phyloP scores from a whole-genome alignment of 2,797 vertebrate species.

The Syndactyla subalaris region DNA sequence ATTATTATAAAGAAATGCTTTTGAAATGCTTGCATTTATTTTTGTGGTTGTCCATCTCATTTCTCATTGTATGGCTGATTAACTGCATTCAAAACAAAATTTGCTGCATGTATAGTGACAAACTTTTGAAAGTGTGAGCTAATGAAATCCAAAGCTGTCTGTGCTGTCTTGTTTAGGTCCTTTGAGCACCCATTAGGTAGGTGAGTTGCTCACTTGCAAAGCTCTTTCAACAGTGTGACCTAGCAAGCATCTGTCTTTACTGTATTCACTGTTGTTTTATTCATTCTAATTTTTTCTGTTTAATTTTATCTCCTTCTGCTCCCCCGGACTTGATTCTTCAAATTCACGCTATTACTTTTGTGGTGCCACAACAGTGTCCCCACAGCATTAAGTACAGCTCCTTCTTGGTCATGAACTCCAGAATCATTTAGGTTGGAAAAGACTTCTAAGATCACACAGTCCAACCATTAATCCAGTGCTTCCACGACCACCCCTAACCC shows the following conservation, averaged over 20 bases:
- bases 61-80: slow-evolving; percentile 23
- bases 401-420: neutral
- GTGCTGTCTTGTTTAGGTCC: neutral
- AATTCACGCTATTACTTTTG: neutral
- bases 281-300: neutral
- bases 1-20: neutral
- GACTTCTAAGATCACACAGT: neutral
- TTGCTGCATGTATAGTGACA: neutral
- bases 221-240: neutral
- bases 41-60: neutral
- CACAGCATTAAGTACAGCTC: too few species aligned
- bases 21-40: slow-evolving; percentile 9
- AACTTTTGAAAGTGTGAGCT: neutral
- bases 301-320: neutral
- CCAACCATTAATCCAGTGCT: neutral
- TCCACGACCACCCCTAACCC: neutral
- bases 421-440: neutral
- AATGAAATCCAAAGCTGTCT: slow-evolving; percentile 17
- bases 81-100: neutral
- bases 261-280: neutral
- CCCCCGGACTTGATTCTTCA: neutral
- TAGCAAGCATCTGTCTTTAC: neutral
- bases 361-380: neutral
- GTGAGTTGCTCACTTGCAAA: slow-evolving; percentile 10
- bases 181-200: neutral